phyloP scores from a whole-genome alignment of 1,140 invertebrate species.

The Aphelinus certus region DNA sequence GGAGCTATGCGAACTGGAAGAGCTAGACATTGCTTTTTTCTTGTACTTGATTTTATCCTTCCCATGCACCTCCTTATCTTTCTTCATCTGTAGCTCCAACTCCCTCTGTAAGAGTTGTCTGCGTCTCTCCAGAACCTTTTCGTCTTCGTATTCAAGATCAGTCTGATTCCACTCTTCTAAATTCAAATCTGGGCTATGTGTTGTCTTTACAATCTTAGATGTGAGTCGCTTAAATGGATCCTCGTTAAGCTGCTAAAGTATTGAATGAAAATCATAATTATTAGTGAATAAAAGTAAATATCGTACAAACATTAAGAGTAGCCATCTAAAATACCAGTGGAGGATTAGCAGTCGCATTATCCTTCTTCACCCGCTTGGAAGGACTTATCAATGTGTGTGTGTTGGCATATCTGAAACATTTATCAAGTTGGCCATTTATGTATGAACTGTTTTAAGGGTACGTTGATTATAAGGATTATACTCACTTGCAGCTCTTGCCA shows the following conservation, averaged over 20 bases:
- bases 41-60: slow-evolving; percentile 64
- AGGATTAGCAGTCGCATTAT: slow-evolving; percentile 67
- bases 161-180: slow-evolving; percentile 82
- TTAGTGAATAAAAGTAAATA: neutral
- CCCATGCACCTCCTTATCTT: slow-evolving; percentile 70
- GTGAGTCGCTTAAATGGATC: slow-evolving; percentile 73
- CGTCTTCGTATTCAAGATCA: slow-evolving; percentile 83
- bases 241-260: slow-evolving; percentile 63
- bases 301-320: slow-evolving; percentile 2
- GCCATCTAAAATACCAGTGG: slow-evolving; percentile 53
- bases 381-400: slow-evolving; percentile 79
- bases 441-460: neutral
- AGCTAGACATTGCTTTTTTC: slow-evolving; percentile 74
- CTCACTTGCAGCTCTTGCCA: slow-evolving; percentile 77
- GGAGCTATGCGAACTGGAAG: slow-evolving; percentile 72
- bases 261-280: slow-evolving; percentile 8
- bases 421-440: no score
- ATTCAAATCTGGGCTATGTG: slow-evolving; percentile 73
- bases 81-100: slow-evolving; percentile 79
- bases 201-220: slow-evolving; percentile 72
- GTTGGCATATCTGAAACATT: slow-evolving; percentile 68
- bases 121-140: slow-evolving; percentile 80
- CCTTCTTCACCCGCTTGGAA: slow-evolving; percentile 77
- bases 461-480: slow-evolving; percentile 34
- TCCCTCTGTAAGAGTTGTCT: slow-evolving; percentile 80